Evolutionary conservation across 2,797 vertebrate species (phyloP).

Genomic region (Myripristis jacobus): DNA sequence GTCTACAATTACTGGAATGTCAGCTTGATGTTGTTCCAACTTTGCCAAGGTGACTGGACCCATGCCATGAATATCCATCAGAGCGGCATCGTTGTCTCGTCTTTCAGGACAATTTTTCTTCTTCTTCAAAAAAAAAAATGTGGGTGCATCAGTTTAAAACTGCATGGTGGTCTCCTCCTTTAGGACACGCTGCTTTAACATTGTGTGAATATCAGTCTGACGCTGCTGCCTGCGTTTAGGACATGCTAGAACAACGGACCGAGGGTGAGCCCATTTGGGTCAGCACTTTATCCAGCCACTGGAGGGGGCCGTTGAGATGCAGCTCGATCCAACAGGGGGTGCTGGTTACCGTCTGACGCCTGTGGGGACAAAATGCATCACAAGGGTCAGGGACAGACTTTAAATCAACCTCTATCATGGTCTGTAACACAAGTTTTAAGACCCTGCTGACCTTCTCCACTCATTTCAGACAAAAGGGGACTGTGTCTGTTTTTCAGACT

Average conservation of each 20-base stretch:
- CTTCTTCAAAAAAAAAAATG: too few relatives aligned
- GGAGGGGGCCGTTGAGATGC: conserved; percentile 97
- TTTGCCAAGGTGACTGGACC: conserved; percentile 30
- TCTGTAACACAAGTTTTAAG: too few relatives aligned
- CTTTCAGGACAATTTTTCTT: conserved; percentile 36
- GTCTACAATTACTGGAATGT: conserved; percentile 60
- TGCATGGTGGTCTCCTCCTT: conserved; percentile 50
- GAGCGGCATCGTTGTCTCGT: conserved; percentile 21
- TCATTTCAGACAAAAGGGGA: too few relatives aligned
- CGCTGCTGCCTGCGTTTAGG: conserved; percentile 81
- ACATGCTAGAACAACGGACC: conserved; percentile 99
- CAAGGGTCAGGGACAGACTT: background rate
- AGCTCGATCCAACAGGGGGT: conserved; percentile 99
- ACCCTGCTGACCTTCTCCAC: too few relatives aligned
- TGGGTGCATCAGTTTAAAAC: conserved; percentile 56
- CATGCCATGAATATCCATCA: conserved; percentile 38
- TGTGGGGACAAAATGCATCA: conserved; percentile 66
- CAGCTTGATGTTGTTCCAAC: conserved; percentile 46
- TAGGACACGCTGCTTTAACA: conserved; percentile 43
- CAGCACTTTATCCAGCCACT: conserved; percentile 99
- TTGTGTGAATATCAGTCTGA: conserved; percentile 63
- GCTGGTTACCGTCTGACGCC: conserved; percentile 97
- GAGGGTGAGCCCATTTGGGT: conserved; percentile 99
- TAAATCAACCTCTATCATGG: too few relatives aligned
- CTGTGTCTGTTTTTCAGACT: too few relatives aligned